Base-by-base conservation (phyloP, 1,140 invertebrate species). In the Trachymyrmex septentrionalis region DNA sequence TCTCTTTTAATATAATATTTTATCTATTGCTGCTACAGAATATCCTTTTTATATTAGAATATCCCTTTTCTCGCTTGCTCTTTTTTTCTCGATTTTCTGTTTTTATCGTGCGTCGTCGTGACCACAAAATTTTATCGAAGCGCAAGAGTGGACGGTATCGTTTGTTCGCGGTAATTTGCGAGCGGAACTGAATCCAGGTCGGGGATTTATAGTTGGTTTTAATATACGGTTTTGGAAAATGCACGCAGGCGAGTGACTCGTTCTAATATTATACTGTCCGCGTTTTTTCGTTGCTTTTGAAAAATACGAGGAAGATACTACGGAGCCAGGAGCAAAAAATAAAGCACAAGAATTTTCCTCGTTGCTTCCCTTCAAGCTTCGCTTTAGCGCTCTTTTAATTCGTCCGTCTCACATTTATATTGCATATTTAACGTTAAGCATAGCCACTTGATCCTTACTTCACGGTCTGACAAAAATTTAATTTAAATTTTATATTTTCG, bases 171-270 rank as follows among this genome's bases (percentile, higher is more conserved):
- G 55, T 75, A 84, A 84, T 84, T 84, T 84, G 80, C 69, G 80
- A 84, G 80, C 80, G 67, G 53, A 61, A 59, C 69, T 63, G 80
- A 75, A 84, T 84, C 80, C 69, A 63, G 69, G 55, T 63, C 80
- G 69, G 55, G 80, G 24, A 84, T 84, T 84, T 84, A 84, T 75
- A 61, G 80, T 63, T 48, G 80, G 69, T 84, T 84, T 84, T 84
- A 84, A 84, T 75, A 57, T 84, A 84, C 38, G 80, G 69, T 73
- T 84, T 84, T 38, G 80, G 80, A 84, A 84, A 84, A 75, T 84
- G 80, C 80, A 38, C 80, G 80, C 80, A 50, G 48, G 55, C 69
- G 57, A 84, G 80, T 84, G 80, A 84, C 69, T 84, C 71, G 80
- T 64, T 27, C 80, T 84, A 84, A 84, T 75, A 53, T 67, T 27